phyloP scores from a whole-genome alignment of 2,888 invertebrate species.

The Caenorhabditis sp. region DNA sequence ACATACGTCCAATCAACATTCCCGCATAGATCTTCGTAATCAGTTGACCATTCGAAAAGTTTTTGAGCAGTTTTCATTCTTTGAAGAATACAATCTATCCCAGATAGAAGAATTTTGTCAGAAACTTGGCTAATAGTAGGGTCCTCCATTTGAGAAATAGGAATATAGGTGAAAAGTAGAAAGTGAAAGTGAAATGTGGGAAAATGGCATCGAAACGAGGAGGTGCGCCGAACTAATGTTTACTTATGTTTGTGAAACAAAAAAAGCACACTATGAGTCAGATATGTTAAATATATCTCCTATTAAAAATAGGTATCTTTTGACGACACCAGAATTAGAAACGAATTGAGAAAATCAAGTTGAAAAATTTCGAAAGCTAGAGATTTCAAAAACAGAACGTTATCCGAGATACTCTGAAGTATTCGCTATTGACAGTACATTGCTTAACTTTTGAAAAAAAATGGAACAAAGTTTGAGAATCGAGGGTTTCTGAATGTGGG shows the following conservation, averaged over 20 bases:
- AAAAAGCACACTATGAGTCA: too few relatives aligned
- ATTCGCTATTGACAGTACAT: too few relatives aligned
- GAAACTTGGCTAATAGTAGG: constrained; percentile 29
- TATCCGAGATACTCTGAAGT: too few relatives aligned
- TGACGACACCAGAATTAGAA: too few relatives aligned
- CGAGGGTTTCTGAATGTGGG: too few relatives aligned
- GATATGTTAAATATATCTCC: too few relatives aligned
- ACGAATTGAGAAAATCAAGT: too few relatives aligned
- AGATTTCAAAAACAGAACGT: too few relatives aligned
- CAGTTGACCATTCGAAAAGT: constrained; percentile 44
- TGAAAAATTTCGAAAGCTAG: too few relatives aligned
- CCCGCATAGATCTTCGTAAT: constrained; percentile 34
- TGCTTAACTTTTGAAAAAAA: too few relatives aligned
- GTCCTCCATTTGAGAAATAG: constrained; percentile 31
- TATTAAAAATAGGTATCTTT: too few relatives aligned
- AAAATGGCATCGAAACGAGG: constrained; percentile 11
- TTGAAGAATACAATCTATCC: constrained; percentile 46
- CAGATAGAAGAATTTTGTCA: constrained; percentile 41
- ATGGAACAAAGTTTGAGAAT: too few relatives aligned
- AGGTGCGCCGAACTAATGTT: not conserved
- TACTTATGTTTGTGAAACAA: not conserved
- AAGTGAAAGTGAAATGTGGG: not conserved
- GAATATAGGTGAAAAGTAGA: not conserved
- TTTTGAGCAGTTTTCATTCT: constrained; percentile 34
- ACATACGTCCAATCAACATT: constrained; percentile 47